A percentile compares a stretch with the other conserved stretches of the same genome.
Conservation (phyloP, 1,140 invertebrate species). For the Bombus terrestris region DNA sequence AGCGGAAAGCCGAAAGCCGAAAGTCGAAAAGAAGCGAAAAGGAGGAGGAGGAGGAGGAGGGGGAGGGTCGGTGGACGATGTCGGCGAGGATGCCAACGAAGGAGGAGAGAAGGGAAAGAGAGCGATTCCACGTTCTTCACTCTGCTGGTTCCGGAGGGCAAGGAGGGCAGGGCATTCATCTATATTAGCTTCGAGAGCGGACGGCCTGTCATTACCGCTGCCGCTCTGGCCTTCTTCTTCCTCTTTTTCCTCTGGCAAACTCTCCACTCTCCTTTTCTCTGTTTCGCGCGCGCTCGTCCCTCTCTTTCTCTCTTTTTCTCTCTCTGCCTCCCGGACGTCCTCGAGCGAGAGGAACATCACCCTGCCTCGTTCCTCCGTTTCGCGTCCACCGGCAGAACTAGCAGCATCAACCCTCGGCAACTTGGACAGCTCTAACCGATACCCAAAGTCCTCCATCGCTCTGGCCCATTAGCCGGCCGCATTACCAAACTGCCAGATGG, state of each 20-base stretch:
- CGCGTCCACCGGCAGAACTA: constrained; percentile 50
- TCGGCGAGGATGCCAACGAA: not conserved
- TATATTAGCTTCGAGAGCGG: constrained; percentile 83
- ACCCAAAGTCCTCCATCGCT: constrained; percentile 52
- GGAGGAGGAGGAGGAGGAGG: not conserved
- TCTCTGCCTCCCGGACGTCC: not conserved
- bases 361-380: constrained; percentile 20
- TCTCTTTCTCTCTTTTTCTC: not conserved
- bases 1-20: not conserved
- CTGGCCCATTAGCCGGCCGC: constrained; percentile 75
- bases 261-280: constrained; percentile 30
- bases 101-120: constrained; percentile 50
- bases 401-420: constrained; percentile 50
- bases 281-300: not conserved
- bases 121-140: constrained; percentile 65
- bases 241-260: constrained; percentile 55
- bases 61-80: not conserved
- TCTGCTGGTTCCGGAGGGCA: constrained; percentile 73
- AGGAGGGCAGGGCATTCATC: constrained; percentile 83
- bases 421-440: constrained; percentile 59
- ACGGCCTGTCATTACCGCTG: constrained; percentile 83
- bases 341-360: constrained; percentile 19
- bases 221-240: constrained; percentile 75
- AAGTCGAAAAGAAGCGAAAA: constrained; percentile 31
- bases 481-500: constrained; percentile 70